Evolutionary conservation across 2,888 invertebrate species (phyloP).

Genomic region (Thecocarcelia acutangulata): DNA sequence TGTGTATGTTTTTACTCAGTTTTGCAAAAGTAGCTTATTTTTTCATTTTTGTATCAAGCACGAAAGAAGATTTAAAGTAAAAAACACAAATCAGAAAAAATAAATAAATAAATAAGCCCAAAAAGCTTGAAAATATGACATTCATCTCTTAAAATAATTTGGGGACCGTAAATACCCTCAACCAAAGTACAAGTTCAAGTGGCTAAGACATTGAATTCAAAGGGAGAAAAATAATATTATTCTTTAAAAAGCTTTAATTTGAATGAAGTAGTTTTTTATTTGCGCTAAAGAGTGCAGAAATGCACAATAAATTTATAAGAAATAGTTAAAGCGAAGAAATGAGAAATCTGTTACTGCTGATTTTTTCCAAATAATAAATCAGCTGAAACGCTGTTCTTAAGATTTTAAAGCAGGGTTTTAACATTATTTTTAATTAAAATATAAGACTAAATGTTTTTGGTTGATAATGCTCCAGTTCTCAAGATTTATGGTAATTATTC

Average conservation of each 20-base stretch:
- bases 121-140: slow-evolving; percentile 64
- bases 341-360: slow-evolving; percentile 2
- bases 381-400: neutral
- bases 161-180: slow-evolving; percentile 50
- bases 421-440: too few relatives aligned
- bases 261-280: slow-evolving; percentile 13
- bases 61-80: slow-evolving; percentile 48
- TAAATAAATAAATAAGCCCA: slow-evolving; percentile 62
- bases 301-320: slow-evolving; percentile 37
- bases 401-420: too few relatives aligned
- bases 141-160: slow-evolving; percentile 56
- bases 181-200: slow-evolving; percentile 76
- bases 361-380: neutral
- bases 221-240: slow-evolving; percentile 20
- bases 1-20: slow-evolving; percentile 50
- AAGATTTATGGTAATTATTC: too few relatives aligned
- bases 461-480: too few relatives aligned
- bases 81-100: slow-evolving; percentile 70
- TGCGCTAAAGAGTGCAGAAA: neutral
- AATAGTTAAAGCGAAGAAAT: slow-evolving; percentile 17
- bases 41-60: slow-evolving; percentile 55
- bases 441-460: too few relatives aligned
- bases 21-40: slow-evolving; percentile 55
- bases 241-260: slow-evolving; percentile 33
- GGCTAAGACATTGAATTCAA: slow-evolving; percentile 24